Percentiles rank a stretch among this genome's conserved stretches.
phyloP scores from a whole-genome alignment of 1,140 invertebrate species.

The Augochlora pura region DNA sequence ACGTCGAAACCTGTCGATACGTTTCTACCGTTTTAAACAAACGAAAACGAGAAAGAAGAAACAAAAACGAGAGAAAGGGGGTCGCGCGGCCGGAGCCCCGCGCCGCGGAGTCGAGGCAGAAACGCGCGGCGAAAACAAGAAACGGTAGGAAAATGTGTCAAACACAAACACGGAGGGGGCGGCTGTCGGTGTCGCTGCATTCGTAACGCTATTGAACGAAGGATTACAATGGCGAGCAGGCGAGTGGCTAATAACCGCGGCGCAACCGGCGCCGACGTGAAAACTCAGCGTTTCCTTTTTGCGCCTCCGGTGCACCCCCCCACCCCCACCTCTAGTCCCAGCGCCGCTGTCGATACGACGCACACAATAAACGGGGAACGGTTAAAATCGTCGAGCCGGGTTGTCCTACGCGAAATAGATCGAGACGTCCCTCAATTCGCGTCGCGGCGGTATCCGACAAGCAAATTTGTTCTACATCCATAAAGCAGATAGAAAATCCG shows the following conservation, averaged over 20 bases:
- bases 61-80: no score
- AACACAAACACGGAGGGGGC: not conserved
- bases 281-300: not conserved
- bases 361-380: conserved; percentile 12
- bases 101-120: no score
- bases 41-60: no score
- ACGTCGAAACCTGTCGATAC: no score
- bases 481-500: not conserved
- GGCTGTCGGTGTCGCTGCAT: not conserved
- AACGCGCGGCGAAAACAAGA: not conserved
- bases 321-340: no score
- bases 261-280: not conserved
- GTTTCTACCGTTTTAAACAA: not conserved
- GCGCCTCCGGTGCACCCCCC: not conserved
- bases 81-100: no score
- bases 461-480: conserved; percentile 21
- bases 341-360: not conserved
- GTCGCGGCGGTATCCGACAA: not conserved
- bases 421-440: not conserved
- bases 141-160: not conserved
- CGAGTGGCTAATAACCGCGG: conserved; percentile 24
- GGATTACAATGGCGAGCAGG: not conserved
- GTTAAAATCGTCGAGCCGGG: conserved; percentile 9
- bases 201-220: not conserved
- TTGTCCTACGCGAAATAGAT: conserved; percentile 10